phyloP scores from a whole-genome alignment of 2,888 invertebrate species.

The Tetrapedia diversipes region DNA sequence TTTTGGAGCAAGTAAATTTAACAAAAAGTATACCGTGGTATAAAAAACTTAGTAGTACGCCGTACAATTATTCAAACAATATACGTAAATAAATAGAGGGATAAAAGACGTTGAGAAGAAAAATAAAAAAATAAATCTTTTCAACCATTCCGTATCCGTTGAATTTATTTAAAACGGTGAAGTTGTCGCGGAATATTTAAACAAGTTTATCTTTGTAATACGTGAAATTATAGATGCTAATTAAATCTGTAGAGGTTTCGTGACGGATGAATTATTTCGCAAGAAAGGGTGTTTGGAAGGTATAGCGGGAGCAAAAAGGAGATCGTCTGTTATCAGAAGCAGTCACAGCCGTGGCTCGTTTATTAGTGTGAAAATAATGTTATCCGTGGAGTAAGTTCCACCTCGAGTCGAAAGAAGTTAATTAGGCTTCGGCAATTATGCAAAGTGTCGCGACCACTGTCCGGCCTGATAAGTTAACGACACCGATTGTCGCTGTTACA shows the following conservation, averaged over 20 bases:
- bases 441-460: slow-evolving; percentile 52
- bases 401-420: slow-evolving; percentile 43
- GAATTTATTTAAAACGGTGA: background rate
- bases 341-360: slow-evolving; percentile 32
- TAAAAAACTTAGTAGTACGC: background rate
- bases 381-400: slow-evolving; percentile 39
- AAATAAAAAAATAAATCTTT: too few relatives aligned
- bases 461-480: slow-evolving; percentile 51
- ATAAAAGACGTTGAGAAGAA: background rate
- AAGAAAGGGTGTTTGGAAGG: background rate
- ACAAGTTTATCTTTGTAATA: background rate
- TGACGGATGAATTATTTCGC: background rate
- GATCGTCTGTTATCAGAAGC: slow-evolving; percentile 10
- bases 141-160: too few relatives aligned
- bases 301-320: background rate
- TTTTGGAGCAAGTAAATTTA: background rate
- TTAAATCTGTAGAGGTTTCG: slow-evolving; percentile 11
- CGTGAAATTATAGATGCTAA: background rate
- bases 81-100: background rate
- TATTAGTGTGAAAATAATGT: slow-evolving; percentile 48
- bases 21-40: background rate
- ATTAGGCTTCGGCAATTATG: slow-evolving; percentile 58
- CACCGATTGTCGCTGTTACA: slow-evolving; percentile 49
- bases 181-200: background rate
- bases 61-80: background rate